Base-by-base conservation (phyloP, 53 echinoderm and acorn worm genomes). In the Patiria pectinifera region DNA sequence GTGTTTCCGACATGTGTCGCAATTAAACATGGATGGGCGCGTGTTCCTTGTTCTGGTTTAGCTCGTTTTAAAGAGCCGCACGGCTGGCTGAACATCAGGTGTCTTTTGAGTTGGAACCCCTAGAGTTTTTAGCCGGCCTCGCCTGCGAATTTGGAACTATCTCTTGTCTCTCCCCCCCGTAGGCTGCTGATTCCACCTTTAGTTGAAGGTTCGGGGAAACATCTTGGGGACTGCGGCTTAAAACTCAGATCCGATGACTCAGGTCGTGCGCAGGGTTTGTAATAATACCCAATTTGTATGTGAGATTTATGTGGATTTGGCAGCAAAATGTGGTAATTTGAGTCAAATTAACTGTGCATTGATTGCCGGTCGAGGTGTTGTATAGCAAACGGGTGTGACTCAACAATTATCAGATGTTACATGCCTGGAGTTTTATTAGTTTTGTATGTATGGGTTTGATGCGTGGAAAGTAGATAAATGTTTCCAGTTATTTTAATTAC, bases 1-100 rank as follows among this genome's bases (percentile, higher is more conserved):
- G 90, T 90, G 90, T 90, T 63, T 23, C 82, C 49, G 71, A 90
- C 90, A 90, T 90, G 90, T 90, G 90, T 90, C 80, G 66, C 63
- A 80, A 90, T 90, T 90, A 90, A 90, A 90, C 90, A 90, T 90
- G 81, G 90, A 90, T 90, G 80, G 63, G 88, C 78, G 78, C 88
- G 62, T 59, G 77, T 45, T 59, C n/a, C 61, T 21, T 78, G 59
- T 76, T 76, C 61, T 45, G 71, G 88, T 24, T 69, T 45, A 9
- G 61, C 88, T 88, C 61, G n/a, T 76, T 76, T 87, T 87, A 76
- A 88, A 76, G 78, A 78, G 59, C 78, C 35, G 60, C 43, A 88
- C 59, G 88, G 88, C 88, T 88, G 62, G 12, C 6, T 88, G 58
- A 88, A 59, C 88, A 59, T 88, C 78, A 88, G 88, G 88, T 88